phyloP scores from a whole-genome alignment of 2,888 invertebrate genomes.

The Ceriagrion tenellum region DNA sequence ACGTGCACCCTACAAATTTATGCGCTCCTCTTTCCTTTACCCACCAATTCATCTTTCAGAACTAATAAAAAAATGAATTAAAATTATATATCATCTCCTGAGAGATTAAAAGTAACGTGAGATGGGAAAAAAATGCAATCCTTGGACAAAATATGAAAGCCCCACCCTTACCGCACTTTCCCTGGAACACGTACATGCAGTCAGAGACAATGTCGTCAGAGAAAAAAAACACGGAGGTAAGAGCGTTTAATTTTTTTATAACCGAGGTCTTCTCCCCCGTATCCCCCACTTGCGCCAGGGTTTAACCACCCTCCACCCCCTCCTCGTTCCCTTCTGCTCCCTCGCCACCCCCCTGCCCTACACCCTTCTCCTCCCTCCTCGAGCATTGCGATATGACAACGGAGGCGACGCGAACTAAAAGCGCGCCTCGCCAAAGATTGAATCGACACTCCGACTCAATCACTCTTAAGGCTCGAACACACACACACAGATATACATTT shows the following conservation, averaged over 20 bases:
- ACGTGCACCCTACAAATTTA: background rate
- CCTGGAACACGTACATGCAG: background rate
- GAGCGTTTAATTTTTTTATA: background rate
- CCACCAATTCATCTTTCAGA: background rate
- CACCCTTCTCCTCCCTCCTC: background rate
- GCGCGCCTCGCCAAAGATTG: conserved; percentile 39
- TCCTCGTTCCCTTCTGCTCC: background rate
- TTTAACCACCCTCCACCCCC: background rate
- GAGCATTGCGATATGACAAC: conserved; percentile 19
- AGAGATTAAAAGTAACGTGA: background rate
- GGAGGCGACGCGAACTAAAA: conserved; percentile 17
- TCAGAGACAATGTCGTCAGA: background rate
- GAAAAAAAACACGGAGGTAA: background rate
- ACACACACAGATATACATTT: too few relatives aligned
- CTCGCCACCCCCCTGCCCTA: background rate
- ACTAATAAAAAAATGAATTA: background rate
- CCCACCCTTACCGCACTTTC: background rate
- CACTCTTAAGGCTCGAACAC: conserved; percentile 33
- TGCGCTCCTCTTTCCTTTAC: background rate
- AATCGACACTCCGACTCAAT: conserved; percentile 24
- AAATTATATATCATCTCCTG: background rate
- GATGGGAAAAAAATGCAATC: background rate
- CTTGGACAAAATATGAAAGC: background rate
- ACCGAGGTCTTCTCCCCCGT: background rate
- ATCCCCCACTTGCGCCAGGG: background rate